A percentile compares a stretch with the other conserved stretches of the same genome.
These are phyloP conservation scores for Lophius piscatorius DNA, from an alignment of 2,113 vertebrate species.

Conservation along the genomic window DNA sequence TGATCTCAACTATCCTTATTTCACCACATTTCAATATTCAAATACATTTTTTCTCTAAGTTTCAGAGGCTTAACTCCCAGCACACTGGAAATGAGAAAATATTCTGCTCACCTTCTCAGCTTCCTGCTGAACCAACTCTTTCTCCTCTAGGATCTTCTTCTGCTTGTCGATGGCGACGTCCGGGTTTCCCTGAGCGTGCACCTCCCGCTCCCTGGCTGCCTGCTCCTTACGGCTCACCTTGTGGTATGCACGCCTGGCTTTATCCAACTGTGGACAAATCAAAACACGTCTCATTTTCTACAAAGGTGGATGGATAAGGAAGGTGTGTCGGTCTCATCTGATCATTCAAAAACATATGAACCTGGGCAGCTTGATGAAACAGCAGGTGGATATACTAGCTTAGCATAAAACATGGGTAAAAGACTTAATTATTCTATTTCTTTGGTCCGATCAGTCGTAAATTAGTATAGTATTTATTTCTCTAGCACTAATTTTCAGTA, in stretches of 20 bases:
- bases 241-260: conserved; percentile 76
- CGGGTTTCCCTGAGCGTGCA: conserved; percentile 78
- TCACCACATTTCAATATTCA: too few species aligned
- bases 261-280: conserved; percentile 75
- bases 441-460: too few species aligned
- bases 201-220: conserved; percentile 66
- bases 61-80: too few species aligned
- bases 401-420: too few species aligned
- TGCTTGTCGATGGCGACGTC: conserved; percentile 78
- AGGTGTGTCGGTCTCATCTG: too few species aligned
- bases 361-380: not conserved
- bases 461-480: too few species aligned
- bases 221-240: conserved; percentile 78
- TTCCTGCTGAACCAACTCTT: conserved; percentile 72
- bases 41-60: too few species aligned
- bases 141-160: conserved; percentile 78
- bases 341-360: not conserved
- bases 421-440: too few species aligned
- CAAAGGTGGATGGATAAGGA: not conserved
- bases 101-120: conserved; percentile 64
- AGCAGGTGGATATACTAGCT: too few species aligned
- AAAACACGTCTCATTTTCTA: not conserved
- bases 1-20: too few species aligned
- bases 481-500: too few species aligned
- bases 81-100: too few species aligned